A percentile compares a stretch with the other conserved stretches of the same genome.
Evolutionary conservation across 64 coral and sea anemone genomes (phyloP).

Genomic region (Stichodactyla mertensii): DNA sequence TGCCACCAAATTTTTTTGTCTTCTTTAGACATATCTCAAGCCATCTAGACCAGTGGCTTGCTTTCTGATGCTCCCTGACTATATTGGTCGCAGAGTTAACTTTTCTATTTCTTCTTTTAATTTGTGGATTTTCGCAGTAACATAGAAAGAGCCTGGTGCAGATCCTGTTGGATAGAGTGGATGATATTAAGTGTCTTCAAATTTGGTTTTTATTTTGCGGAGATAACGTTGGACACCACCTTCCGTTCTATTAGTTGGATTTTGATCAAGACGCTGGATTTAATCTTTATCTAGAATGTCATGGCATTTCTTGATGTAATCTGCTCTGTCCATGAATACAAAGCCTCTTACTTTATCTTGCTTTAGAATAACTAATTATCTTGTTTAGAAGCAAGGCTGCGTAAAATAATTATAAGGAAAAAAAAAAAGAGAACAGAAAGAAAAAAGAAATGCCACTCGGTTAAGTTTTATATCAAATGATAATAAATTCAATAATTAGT

Average conservation of each 20-base stretch:
- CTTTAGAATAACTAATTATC: background rate
- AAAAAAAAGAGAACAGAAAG: too few species aligned
- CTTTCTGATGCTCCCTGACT: too few species aligned
- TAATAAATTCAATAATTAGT: too few species aligned
- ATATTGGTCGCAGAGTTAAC: constrained; percentile 25
- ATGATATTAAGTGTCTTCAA: background rate
- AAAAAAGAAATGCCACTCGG: too few species aligned
- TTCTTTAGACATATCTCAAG: too few species aligned
- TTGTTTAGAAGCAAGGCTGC: too few species aligned
- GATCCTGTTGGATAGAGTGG: constrained; percentile 30
- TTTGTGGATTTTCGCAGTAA: constrained; percentile 23
- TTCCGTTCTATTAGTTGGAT: constrained; percentile 12
- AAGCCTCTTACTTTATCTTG: constrained; percentile 38
- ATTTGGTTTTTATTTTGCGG: constrained; percentile 13
- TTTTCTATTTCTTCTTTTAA: constrained; percentile 17
- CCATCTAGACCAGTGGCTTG: too few species aligned
- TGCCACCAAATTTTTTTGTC: too few species aligned
- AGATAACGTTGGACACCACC: background rate
- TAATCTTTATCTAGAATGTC: constrained; percentile 15
- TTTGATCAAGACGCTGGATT: constrained; percentile 1
- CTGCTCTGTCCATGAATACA: constrained; percentile 13
- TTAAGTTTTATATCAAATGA: too few species aligned
- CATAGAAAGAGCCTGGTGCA: constrained; percentile 28
- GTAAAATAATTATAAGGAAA: too few species aligned
- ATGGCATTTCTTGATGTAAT: constrained; percentile 32